Percentiles rank a stretch among this genome's conserved stretches.
These are phyloP conservation scores for Caenorhabditis brenneri DNA, from an alignment of 1,140 invertebrate species.

Conservation along the genomic window DNA sequence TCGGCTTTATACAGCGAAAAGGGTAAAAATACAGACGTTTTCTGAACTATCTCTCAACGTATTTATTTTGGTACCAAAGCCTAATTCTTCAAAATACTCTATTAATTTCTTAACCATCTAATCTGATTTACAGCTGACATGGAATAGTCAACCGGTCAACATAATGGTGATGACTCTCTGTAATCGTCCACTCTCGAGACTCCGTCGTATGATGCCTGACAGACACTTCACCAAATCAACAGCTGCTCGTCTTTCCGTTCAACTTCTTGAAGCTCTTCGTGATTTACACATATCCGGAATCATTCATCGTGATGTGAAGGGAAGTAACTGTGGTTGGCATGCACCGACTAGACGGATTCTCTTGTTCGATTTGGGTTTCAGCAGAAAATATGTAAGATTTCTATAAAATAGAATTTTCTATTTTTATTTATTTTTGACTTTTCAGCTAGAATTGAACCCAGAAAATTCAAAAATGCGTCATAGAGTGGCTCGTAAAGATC, in stretches of 20 bases:
- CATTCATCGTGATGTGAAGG: conserved; percentile 51
- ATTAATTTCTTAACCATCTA: too few relatives aligned
- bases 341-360: not conserved
- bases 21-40: too few relatives aligned
- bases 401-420: too few relatives aligned
- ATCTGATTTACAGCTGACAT: not conserved
- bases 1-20: conserved; percentile 42
- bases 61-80: too few relatives aligned
- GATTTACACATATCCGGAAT: conserved; percentile 50
- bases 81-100: too few relatives aligned
- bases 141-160: not conserved
- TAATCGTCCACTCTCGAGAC: not conserved
- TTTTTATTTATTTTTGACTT: too few relatives aligned
- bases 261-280: conserved; percentile 44
- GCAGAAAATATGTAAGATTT: conserved; percentile 43
- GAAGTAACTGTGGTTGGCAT: conserved; percentile 48
- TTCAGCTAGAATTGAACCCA: conserved; percentile 29
- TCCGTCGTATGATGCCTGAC: conserved; percentile 28
- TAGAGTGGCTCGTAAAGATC: conserved; percentile 42
- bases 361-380: conserved; percentile 51
- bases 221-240: conserved; percentile 43
- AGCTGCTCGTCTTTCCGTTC: conserved; percentile 43
- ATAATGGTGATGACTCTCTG: conserved; percentile 52
- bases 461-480: not conserved
- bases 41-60: too few relatives aligned